phyloP scores from a whole-genome alignment of 2,888 invertebrate genomes.

The Aspidiotus destructor region DNA sequence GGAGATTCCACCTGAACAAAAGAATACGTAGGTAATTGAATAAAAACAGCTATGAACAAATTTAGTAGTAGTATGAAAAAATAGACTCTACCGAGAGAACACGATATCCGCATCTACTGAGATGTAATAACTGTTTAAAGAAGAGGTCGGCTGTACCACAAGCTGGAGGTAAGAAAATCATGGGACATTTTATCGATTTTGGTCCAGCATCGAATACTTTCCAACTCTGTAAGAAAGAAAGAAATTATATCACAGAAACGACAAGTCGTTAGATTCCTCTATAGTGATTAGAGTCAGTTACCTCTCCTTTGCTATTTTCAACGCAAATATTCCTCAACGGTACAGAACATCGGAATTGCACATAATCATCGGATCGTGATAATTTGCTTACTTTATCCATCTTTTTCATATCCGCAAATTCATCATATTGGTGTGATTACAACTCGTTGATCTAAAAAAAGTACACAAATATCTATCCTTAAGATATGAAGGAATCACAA shows the following conservation, averaged over 20 bases:
- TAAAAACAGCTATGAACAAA: too few species aligned
- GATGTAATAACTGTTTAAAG: slow-evolving; percentile 69
- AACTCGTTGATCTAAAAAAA: too few species aligned
- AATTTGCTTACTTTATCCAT: not conserved
- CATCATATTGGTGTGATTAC: too few species aligned
- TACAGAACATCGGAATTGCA: slow-evolving; percentile 67
- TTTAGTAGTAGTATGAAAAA: not conserved
- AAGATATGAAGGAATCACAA: too few species aligned
- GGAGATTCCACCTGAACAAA: slow-evolving; percentile 63
- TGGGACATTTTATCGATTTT: slow-evolving; percentile 62
- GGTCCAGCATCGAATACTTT: slow-evolving; percentile 81
- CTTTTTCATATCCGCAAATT: too few species aligned
- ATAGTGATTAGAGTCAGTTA: slow-evolving; percentile 41
- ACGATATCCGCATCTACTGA: slow-evolving; percentile 68
- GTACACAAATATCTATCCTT: too few species aligned
- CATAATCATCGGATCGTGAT: slow-evolving; percentile 49
- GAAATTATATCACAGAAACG: not conserved
- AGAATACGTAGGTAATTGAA: not conserved
- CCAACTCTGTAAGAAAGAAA: slow-evolving; percentile 56
- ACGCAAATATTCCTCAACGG: slow-evolving; percentile 67
- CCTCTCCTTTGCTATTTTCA: slow-evolving; percentile 67
- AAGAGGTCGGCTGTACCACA: slow-evolving; percentile 82
- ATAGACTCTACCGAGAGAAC: slow-evolving; percentile 56
- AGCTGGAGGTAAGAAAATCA: slow-evolving; percentile 77
- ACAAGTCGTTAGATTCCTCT: not conserved